These are phyloP conservation scores for Porites divaricata DNA, from an alignment of 92 coral and sea anemone species.

Conservation along the genomic window DNA sequence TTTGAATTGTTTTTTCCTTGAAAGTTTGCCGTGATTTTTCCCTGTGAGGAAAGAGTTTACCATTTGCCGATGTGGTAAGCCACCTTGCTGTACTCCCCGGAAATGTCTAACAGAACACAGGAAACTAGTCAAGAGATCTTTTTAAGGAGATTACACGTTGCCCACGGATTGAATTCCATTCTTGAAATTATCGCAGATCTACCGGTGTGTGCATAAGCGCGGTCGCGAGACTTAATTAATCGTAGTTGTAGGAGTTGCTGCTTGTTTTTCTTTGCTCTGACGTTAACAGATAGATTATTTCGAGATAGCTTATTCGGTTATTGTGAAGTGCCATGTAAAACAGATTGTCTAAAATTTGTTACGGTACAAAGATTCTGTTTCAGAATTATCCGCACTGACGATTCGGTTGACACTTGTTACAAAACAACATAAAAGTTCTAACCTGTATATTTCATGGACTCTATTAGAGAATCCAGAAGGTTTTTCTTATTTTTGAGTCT, in stretches of 20 bases:
- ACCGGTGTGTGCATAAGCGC: neutral
- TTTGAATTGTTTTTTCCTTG: neutral
- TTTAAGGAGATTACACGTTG: neutral
- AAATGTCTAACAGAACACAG: constrained; percentile 20
- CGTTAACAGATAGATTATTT: neutral
- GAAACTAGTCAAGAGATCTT: neutral
- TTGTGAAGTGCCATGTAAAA: too few species aligned
- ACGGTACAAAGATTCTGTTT: neutral
- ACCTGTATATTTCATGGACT: neutral
- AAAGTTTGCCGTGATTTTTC: neutral
- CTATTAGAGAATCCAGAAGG: too few species aligned
- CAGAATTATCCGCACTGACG: neutral
- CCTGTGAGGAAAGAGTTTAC: neutral
- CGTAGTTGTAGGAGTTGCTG: neutral
- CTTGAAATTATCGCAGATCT: constrained; percentile 20
- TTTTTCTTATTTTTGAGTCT: too few species aligned
- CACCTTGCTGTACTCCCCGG: constrained; percentile 20
- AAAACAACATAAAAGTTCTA: too few species aligned
- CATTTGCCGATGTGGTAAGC: neutral
- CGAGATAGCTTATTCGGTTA: too few species aligned
- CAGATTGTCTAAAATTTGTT: too few species aligned
- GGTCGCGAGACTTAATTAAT: too few species aligned
- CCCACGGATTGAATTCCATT: constrained; percentile 46
- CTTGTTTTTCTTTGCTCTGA: neutral
- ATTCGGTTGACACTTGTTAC: neutral